Conservation (phyloP, 2,113 vertebrate genomes). For the Fulmarus glacialis region DNA sequence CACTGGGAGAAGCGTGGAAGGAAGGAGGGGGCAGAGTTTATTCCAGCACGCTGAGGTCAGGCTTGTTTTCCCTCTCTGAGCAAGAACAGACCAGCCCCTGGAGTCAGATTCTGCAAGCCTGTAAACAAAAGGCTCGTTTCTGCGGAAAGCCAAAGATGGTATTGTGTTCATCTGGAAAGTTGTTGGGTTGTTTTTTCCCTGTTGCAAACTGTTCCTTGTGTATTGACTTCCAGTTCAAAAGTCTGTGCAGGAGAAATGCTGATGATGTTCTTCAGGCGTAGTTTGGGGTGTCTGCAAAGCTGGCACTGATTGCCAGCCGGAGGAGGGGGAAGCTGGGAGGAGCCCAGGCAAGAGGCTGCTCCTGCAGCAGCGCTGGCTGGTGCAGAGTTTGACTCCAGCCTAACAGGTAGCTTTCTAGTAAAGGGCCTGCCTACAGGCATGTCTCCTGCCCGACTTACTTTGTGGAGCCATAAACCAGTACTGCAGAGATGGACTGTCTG, state of each 20-base stretch:
- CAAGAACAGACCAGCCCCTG: background rate
- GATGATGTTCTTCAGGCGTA: fast-evolving
- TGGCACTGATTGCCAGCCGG: background rate
- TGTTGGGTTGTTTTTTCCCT: background rate
- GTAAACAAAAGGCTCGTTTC: background rate
- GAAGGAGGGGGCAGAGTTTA: background rate
- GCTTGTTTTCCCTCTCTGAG: conserved; percentile 11
- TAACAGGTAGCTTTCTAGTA: background rate
- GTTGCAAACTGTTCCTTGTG: background rate
- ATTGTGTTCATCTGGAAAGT: background rate
- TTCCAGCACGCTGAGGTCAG: conserved; percentile 1
- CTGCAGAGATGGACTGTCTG: background rate
- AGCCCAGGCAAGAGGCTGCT: background rate
- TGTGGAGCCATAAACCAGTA: background rate
- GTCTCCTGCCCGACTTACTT: background rate
- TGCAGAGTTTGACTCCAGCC: background rate
- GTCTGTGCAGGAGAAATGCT: background rate
- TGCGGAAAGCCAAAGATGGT: background rate
- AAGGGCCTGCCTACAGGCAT: background rate
- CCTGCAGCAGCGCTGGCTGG: background rate
- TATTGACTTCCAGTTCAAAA: background rate
- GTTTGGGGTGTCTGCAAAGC: background rate
- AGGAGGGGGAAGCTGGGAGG: background rate
- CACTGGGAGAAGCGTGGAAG: background rate
- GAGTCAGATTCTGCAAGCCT: background rate